phyloP scores from a whole-genome alignment of 2,888 invertebrate genomes.

The Drosophila cyrtoloma region DNA sequence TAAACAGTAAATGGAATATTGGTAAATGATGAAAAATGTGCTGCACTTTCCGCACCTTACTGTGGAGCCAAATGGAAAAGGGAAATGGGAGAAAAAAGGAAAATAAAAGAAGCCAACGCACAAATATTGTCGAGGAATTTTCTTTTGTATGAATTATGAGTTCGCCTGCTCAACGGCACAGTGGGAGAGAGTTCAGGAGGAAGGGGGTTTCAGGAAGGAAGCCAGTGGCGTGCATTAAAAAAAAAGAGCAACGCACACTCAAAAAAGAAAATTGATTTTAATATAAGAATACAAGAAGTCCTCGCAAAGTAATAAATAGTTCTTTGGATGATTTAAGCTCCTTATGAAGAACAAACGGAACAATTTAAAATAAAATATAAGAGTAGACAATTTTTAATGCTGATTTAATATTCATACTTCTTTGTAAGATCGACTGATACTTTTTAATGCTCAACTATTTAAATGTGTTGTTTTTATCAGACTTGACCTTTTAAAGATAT shows the following conservation, averaged over 20 bases:
- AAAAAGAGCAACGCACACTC: neutral
- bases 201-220: slow-evolving; percentile 4
- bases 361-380: neutral
- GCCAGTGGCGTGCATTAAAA: slow-evolving; percentile 38
- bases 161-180: slow-evolving; percentile 19
- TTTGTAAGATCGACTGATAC: neutral
- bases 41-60: slow-evolving; percentile 75
- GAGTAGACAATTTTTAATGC: neutral
- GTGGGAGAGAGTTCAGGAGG: neutral
- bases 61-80: slow-evolving; percentile 58
- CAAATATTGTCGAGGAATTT: slow-evolving; percentile 76
- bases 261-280: slow-evolving; percentile 26
- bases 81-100: slow-evolving; percentile 16
- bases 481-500: slow-evolving; percentile 31
- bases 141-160: slow-evolving; percentile 73
- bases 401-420: slow-evolving; percentile 2
- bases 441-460: neutral
- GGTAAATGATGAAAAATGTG: slow-evolving; percentile 77
- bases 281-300: slow-evolving; percentile 7
- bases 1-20: slow-evolving; percentile 69
- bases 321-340: slow-evolving; percentile 41
- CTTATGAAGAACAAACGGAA: slow-evolving; percentile 16
- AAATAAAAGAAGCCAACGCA: slow-evolving; percentile 66
- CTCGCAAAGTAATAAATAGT: slow-evolving; percentile 44
- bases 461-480: slow-evolving; percentile 2